Evolutionary conservation across 2,113 vertebrate genomes (phyloP), one percentile per base, ranked within the genome.

Genomic region (Trogon surrucura): DNA sequence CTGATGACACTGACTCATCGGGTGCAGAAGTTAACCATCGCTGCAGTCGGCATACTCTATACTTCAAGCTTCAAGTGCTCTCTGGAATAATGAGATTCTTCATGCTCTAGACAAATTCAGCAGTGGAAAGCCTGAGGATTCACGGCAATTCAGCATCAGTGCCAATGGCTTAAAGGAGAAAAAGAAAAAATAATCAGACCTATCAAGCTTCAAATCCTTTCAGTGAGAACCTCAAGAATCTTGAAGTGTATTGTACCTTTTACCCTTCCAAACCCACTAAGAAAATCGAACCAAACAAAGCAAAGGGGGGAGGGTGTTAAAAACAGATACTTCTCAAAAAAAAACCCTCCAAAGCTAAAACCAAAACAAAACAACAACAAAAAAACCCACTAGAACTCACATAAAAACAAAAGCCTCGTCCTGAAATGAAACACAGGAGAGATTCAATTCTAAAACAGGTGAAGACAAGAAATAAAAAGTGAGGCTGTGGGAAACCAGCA

Each of bases 81-180:
- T 96, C 92, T n/a, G 70, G 65, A 93, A 89, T 97, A 96, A 97
- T 91, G 84, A 96, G 95, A 96, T 96, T 94, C 94, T 95, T 83
- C 95, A 93, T 85, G 91, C 84, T 93, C 70, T 73, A 85, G 82
- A 96, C 93, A 96, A 96, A 96, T 93, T 79, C 92, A 78, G 87
- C 88, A 78, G 44, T 53, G 45, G 92, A 96, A 95, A 57, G 85
- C 94, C 91, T 54, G 65, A 87, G 94, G 90, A 94, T 91, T 78
- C 89, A 83, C 92, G 94, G 91, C 91, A 87, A 91, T 96, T 96
- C 87, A 34, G 80, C 53, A 62, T 78, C 41, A 41, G 50, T 95
- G 67, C 93, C 95, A 94, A 74, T 74, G 85, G 78, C 53, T 92
- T 64, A 73, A 64, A 92, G 45, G 19, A 58, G 60, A 53, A 57